Evolutionary conservation across 2,797 vertebrate species (phyloP).

Genomic region (Muscicapa striata): DNA sequence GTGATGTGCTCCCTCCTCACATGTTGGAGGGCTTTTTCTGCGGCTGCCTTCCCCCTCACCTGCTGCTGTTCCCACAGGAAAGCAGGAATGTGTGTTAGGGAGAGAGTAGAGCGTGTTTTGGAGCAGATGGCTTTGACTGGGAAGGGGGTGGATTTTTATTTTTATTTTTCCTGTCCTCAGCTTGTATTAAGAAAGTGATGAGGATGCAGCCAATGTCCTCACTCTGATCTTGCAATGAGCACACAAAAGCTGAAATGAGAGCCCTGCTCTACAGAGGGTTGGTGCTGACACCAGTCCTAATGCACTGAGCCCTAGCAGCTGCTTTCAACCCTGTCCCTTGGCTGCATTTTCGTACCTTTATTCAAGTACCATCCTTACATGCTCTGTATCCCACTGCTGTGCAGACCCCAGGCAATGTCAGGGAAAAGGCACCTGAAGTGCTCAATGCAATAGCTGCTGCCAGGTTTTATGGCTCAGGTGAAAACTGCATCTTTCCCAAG

Average conservation of each 20-base stretch:
- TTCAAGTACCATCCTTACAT: neutral
- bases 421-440: neutral
- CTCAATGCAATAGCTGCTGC: fast-evolving
- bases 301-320: neutral
- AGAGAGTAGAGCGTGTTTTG: neutral
- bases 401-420: neutral
- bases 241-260: neutral
- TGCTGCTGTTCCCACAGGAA: conserved; percentile 34
- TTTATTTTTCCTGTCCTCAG: neutral
- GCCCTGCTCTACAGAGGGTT: neutral
- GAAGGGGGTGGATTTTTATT: neutral
- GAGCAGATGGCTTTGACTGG: conserved; percentile 35
- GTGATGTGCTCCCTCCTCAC: neutral
- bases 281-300: neutral
- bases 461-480: neutral
- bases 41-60: neutral
- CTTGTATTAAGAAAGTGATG: neutral
- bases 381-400: neutral
- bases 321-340: neutral
- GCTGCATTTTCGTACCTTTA: neutral
- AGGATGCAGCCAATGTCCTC: neutral
- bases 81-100: neutral
- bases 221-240: neutral
- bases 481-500: neutral
- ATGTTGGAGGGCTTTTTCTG: neutral